These are phyloP conservation scores for Hypsopygia costalis DNA, from an alignment of 2,888 invertebrate species.

Conservation along the genomic window DNA sequence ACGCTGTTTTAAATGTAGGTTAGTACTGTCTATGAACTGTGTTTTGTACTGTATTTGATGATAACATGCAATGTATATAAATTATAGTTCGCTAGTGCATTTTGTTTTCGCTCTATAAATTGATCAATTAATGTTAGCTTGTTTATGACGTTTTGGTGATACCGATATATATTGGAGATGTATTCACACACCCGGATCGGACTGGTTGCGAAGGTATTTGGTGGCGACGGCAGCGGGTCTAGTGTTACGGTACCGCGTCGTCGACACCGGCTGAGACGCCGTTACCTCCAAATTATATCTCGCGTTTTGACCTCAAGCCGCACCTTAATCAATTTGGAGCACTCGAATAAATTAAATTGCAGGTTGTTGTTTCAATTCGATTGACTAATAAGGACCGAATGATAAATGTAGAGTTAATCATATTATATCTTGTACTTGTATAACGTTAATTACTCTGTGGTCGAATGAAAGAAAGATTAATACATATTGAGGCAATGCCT, in stretches of 20 bases:
- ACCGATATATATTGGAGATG: conserved; percentile 3
- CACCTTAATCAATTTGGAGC: conserved; percentile 13
- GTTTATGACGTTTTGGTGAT: neutral
- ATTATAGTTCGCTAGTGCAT: neutral
- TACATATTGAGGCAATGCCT: too few species aligned
- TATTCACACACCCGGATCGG: neutral
- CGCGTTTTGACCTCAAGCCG: conserved; percentile 19
- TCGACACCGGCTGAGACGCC: conserved; percentile 16
- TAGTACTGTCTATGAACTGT: neutral
- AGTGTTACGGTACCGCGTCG: conserved; percentile 36
- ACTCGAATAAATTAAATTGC: neutral
- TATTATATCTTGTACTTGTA: too few species aligned
- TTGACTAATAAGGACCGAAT: too few species aligned
- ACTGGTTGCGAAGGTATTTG: conserved; percentile 1
- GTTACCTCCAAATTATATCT: conserved; percentile 28
- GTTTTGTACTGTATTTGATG: neutral
- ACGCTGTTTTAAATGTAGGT: conserved; percentile 4
- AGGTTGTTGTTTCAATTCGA: too few species aligned
- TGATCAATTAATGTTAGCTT: neutral
- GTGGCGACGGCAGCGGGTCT: conserved; percentile 24
- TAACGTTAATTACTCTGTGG: too few species aligned
- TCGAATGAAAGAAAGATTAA: too few species aligned
- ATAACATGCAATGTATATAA: neutral
- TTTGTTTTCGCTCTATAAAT: neutral
- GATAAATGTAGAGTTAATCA: too few species aligned